Conservation (phyloP, 2,888 invertebrate species). For the Calameuta filiformis region DNA sequence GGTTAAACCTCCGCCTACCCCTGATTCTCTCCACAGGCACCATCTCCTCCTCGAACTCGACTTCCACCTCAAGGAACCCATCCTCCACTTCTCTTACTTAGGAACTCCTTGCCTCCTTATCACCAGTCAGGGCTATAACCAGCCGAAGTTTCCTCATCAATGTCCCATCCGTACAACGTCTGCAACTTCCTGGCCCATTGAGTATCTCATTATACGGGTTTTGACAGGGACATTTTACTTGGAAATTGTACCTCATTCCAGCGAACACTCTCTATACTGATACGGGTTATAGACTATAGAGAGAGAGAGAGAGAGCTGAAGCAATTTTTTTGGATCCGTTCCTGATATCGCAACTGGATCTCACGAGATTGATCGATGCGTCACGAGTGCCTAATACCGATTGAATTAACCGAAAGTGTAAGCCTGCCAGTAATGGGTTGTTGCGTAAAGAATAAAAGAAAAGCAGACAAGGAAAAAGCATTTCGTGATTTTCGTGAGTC, state of each 20-base stretch:
- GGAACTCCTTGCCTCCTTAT: conserved; percentile 55
- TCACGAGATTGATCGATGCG: neutral
- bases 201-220: conserved; percentile 47
- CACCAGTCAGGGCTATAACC: conserved; percentile 48
- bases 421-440: neutral
- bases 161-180: conserved; percentile 53
- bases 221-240: conserved; percentile 50
- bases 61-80: neutral
- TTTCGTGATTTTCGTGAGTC: neutral
- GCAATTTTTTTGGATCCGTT: neutral
- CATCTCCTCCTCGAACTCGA: conserved; percentile 15
- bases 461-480: neutral
- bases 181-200: conserved; percentile 44
- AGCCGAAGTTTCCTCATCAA: conserved; percentile 61
- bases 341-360: neutral
- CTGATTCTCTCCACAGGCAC: conserved; percentile 10
- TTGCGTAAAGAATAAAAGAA: neutral
- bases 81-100: conserved; percentile 40
- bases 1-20: conserved; percentile 45
- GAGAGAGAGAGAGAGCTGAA: neutral
- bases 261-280: neutral
- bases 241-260: conserved; percentile 39
- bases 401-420: neutral
- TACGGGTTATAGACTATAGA: neutral
- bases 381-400: neutral